Evolutionary conservation across 64 coral and sea anemone species (phyloP).

Genomic region (Pocillopora damicornis): DNA sequence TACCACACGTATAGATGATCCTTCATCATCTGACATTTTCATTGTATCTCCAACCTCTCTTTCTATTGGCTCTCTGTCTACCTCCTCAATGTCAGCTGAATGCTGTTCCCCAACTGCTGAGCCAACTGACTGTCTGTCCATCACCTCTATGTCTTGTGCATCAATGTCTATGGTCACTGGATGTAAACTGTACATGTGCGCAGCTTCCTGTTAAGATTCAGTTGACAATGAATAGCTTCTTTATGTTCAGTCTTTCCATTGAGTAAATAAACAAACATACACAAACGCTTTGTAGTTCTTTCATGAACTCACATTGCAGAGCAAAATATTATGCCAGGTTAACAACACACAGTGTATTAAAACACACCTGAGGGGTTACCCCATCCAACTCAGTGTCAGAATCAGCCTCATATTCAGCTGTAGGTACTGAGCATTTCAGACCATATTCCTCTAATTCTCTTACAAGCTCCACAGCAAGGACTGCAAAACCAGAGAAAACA

Average conservation of each 20-base stretch:
- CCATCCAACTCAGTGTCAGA: not conserved
- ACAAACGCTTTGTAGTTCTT: too few relatives aligned
- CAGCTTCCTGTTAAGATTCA: not conserved
- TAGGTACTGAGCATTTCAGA: not conserved
- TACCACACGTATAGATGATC: not conserved
- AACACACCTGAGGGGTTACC: not conserved
- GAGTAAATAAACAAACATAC: too few relatives aligned
- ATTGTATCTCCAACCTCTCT: not conserved
- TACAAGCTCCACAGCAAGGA: conserved; percentile 18
- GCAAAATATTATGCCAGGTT: not conserved
- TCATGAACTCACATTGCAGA: not conserved
- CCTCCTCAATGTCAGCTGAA: too few relatives aligned
- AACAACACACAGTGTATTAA: not conserved
- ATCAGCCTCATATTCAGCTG: not conserved
- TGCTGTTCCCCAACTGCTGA: too few relatives aligned
- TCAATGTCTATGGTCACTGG: not conserved
- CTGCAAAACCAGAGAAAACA: not conserved
- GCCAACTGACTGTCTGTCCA: not conserved
- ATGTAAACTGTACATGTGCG: not conserved
- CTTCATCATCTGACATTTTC: not conserved
- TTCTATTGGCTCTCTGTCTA: not conserved
- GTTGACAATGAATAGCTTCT: not conserved
- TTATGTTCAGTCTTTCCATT: too few relatives aligned
- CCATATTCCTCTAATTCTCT: conserved; percentile 29
- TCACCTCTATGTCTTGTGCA: not conserved